Conservation (phyloP, 2,113 vertebrate genomes). For the Alligator mississippiensis region DNA sequence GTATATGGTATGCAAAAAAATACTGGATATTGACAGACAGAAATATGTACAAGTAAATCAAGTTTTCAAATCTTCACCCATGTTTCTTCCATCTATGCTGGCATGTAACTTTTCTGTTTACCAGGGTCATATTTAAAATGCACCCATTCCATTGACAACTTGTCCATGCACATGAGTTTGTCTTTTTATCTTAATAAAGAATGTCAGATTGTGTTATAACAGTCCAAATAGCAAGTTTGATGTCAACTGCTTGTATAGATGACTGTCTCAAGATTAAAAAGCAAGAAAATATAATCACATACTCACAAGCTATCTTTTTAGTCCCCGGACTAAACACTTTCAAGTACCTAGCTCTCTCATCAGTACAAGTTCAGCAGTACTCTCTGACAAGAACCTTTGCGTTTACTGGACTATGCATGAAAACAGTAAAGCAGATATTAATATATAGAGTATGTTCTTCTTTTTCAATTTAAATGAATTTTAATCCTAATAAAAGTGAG, state of each 20-base stretch:
- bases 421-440: background rate
- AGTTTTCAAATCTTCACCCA: slow-evolving; percentile 11
- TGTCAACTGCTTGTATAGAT: background rate
- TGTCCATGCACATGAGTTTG: background rate
- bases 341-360: background rate
- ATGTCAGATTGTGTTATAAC: background rate
- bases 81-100: slow-evolving; percentile 10
- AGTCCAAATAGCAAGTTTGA: slow-evolving; percentile 12
- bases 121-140: background rate
- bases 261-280: background rate
- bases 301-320: background rate
- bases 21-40: background rate
- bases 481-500: slow-evolving; percentile 30
- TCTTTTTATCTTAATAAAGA: background rate
- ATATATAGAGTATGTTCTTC: background rate
- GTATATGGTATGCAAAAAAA: too few species aligned
- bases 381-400: background rate
- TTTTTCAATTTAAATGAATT: slow-evolving; percentile 33
- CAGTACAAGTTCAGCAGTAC: background rate
- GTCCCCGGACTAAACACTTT: background rate
- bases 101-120: background rate
- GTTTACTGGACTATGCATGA: background rate
- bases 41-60: background rate
- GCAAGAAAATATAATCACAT: slow-evolving; percentile 2
- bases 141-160: background rate